These are phyloP conservation scores for Styela plicata DNA, from an alignment of 23 tunicate species.

Conservation along the genomic window DNA sequence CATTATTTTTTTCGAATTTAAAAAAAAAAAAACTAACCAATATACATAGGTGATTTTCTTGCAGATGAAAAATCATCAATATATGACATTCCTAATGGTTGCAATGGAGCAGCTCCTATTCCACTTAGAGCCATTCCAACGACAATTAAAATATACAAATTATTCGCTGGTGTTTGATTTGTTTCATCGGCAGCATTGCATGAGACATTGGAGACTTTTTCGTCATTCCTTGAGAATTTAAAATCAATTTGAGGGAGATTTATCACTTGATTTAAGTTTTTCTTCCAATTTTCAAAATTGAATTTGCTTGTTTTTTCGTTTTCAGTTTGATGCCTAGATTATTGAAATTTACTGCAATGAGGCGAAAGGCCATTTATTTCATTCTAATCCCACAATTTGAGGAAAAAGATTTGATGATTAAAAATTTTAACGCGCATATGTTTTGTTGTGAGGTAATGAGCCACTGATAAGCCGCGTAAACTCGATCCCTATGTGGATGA, in stretches of 20 bases:
- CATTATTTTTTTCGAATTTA: too few species aligned
- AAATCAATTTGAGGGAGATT: background rate
- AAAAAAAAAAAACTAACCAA: constrained; percentile 36
- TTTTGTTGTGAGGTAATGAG: too few species aligned
- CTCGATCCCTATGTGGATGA: too few species aligned
- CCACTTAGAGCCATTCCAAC: constrained; percentile 61
- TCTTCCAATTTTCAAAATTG: too few species aligned
- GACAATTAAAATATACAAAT: constrained; percentile 40
- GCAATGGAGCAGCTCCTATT: constrained; percentile 60
- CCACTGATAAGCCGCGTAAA: too few species aligned
- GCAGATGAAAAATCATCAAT: constrained; percentile 58
- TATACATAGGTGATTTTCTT: constrained; percentile 55
- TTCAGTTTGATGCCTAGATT: too few species aligned
- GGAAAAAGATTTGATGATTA: too few species aligned
- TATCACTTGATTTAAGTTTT: background rate
- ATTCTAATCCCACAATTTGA: too few species aligned
- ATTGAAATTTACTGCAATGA: too few species aligned
- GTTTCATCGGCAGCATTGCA: background rate
- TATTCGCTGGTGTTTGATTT: background rate
- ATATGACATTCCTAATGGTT: constrained; percentile 76
- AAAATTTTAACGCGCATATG: too few species aligned
- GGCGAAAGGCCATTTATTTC: too few species aligned
- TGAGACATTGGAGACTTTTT: background rate
- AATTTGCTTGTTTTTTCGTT: too few species aligned
- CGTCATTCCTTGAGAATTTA: background rate